Percentiles rank a stretch among this genome's conserved stretches.
Evolutionary conservation across 2,113 vertebrate species (phyloP).

Genomic region (Pitta sordida): DNA sequence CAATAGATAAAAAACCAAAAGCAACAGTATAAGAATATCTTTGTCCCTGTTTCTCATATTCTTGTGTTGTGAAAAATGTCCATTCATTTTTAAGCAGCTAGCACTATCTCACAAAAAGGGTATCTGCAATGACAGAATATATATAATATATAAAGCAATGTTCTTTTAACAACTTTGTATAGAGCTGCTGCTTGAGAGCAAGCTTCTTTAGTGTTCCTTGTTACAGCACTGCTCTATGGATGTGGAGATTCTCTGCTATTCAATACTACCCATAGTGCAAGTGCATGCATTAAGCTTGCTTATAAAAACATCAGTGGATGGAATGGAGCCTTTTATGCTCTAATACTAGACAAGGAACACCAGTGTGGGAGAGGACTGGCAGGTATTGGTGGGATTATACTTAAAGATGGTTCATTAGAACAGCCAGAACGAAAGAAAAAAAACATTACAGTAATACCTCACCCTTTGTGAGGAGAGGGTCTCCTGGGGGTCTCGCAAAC

Average conservation of each 20-base stretch:
- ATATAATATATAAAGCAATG: background rate
- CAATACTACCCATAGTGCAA: background rate
- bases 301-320: fast-evolving
- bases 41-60: background rate
- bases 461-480: too few species aligned
- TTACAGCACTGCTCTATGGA: background rate
- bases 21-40: too few species aligned
- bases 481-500: too few species aligned
- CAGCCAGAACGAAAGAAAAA: background rate
- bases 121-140: background rate
- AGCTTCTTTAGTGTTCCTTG: background rate
- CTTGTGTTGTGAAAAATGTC: background rate
- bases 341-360: background rate
- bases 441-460: too few species aligned
- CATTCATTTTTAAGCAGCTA: background rate
- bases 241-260: background rate
- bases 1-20: too few species aligned
- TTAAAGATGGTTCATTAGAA: background rate
- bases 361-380: background rate
- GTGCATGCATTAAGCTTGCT: background rate
- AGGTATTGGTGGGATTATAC: background rate
- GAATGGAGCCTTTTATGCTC: background rate
- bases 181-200: background rate
- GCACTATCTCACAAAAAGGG: background rate
- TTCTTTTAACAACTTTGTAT: background rate